Conservation (phyloP, 2,888 invertebrate species). For the Spatulosminthurus flaviceps region DNA sequence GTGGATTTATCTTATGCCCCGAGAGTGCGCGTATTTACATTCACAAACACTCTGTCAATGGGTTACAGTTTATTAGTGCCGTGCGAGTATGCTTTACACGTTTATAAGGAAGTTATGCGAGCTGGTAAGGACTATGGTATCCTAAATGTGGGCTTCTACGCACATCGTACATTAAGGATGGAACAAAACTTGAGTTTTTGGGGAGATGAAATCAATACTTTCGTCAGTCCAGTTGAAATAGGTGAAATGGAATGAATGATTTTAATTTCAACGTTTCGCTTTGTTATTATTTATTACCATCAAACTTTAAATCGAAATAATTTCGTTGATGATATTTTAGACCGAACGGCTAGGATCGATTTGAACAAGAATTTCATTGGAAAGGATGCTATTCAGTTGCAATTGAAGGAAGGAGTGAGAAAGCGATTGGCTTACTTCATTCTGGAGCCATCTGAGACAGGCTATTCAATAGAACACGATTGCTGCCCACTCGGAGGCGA, state of each 20-base stretch:
- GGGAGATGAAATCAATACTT: conserved; percentile 25
- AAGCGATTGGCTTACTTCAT: conserved; percentile 1
- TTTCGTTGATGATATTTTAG: not conserved
- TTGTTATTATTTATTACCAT: too few species aligned
- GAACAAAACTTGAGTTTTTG: conserved; percentile 22
- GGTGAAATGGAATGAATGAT: too few species aligned
- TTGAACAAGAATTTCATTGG: conserved; percentile 34
- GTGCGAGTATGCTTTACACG: conserved; percentile 18
- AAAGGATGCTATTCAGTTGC: conserved; percentile 17
- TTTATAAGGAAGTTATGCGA: conserved; percentile 25
- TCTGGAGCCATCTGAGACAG: not conserved
- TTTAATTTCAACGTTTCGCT: too few species aligned
- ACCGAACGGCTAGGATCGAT: conserved; percentile 10
- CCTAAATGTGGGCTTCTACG: not conserved
- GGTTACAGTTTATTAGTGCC: conserved; percentile 15
- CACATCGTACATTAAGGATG: conserved; percentile 20
- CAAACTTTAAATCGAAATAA: not conserved
- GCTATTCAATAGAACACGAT: conserved; percentile 16
- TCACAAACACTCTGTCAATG: not conserved
- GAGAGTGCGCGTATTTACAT: not conserved
- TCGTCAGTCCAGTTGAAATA: conserved; percentile 20
- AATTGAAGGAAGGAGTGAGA: conserved; percentile 22
- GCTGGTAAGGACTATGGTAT: conserved; percentile 21
- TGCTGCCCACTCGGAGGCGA: conserved; percentile 17
- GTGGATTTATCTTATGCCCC: conserved; percentile 25